These are phyloP conservation scores for Dasypogon diadema DNA, from an alignment of 2,888 invertebrate genomes.

Conservation along the genomic window DNA sequence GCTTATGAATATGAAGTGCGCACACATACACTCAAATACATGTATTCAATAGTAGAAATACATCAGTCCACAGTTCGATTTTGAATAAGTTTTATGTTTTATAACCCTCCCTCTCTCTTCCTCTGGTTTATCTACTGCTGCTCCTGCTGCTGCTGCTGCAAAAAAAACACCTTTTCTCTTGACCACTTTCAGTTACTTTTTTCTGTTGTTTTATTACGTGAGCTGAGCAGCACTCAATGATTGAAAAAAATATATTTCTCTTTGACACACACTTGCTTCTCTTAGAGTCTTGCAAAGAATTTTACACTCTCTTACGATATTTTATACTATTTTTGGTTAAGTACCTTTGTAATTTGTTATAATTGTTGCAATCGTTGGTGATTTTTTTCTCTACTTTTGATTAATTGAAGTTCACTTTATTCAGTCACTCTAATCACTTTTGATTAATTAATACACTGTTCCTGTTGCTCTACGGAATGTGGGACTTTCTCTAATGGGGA, in stretches of 20 bases:
- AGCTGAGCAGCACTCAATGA: conserved; percentile 10
- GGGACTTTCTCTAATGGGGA: too few species aligned
- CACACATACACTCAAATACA: conserved; percentile 14
- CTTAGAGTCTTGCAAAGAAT: not conserved
- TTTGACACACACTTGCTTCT: not conserved
- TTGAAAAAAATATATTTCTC: conserved; percentile 19
- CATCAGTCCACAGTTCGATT: not conserved
- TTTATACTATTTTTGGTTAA: conserved; percentile 29
- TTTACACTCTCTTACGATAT: conserved; percentile 5
- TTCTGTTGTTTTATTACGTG: not conserved
- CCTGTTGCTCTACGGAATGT: too few species aligned
- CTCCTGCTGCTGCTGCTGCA: not conserved
- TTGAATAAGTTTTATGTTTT: conserved; percentile 6
- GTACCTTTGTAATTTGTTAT: conserved; percentile 43
- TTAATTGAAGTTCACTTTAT: too few species aligned
- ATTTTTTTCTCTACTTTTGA: not conserved
- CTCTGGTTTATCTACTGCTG: not conserved
- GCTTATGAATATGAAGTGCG: conserved; percentile 36
- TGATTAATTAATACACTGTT: not conserved
- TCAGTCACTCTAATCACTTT: not conserved
- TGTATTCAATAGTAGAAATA: not conserved
- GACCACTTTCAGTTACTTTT: conserved; percentile 14
- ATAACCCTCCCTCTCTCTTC: not conserved
- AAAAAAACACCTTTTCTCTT: conserved; percentile 7
- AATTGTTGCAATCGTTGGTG: conserved; percentile 25